Evolutionary conservation across 2,797 vertebrate species (phyloP).

Genomic region (Enteromius fasciolatus): DNA sequence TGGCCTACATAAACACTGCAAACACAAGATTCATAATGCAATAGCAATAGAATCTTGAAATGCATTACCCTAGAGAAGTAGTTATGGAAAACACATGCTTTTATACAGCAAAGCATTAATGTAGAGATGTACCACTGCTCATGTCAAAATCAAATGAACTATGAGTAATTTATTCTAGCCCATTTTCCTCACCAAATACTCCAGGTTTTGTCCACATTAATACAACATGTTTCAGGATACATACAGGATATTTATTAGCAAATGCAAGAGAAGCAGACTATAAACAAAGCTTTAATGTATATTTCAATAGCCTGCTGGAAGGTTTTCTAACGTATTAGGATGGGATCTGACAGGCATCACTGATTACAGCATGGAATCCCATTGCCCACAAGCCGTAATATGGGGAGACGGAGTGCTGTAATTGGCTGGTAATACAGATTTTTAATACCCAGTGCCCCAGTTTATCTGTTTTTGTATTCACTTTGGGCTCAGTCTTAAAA

Average conservation of each 20-base stretch:
- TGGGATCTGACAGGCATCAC: conserved; percentile 62
- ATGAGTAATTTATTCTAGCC: background rate
- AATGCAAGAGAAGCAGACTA: conserved; percentile 56
- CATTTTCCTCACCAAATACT: background rate
- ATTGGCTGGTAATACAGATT: conserved; percentile 69
- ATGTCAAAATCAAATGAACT: background rate
- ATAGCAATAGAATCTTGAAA: background rate
- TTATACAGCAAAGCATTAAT: background rate
- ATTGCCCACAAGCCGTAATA: conserved; percentile 62
- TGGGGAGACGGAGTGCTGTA: conserved; percentile 68
- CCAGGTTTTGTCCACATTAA: conserved; percentile 37
- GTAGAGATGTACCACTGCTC: background rate
- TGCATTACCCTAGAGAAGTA: background rate
- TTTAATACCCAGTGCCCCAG: conserved; percentile 51
- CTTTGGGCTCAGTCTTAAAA: conserved; percentile 48
- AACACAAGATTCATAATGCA: background rate
- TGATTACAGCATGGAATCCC: conserved; percentile 60
- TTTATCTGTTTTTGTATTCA: conserved; percentile 65
- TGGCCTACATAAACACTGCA: background rate
- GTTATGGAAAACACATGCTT: background rate
- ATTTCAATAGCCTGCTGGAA: conserved; percentile 58
- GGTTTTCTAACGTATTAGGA: conserved; percentile 53
- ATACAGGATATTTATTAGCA: conserved; percentile 56
- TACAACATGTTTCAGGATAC: conserved; percentile 50
- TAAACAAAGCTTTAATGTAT: conserved; percentile 66